Percentiles rank a stretch among this genome's conserved stretches.
Conservation (phyloP, 2,888 invertebrate genomes). For the Heteromurus nitidus region DNA sequence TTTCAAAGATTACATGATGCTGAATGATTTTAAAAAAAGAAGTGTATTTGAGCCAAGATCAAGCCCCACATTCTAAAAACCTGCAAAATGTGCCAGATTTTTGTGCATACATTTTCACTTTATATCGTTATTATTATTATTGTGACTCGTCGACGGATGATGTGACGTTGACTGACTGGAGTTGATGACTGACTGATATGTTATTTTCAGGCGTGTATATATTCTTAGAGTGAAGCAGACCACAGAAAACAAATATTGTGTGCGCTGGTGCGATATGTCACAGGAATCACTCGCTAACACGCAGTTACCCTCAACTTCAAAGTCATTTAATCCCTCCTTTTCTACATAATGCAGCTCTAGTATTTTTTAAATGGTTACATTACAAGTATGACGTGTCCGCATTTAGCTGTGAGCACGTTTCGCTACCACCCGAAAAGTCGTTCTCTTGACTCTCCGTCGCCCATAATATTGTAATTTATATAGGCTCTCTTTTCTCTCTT, state of each 20-base stretch:
- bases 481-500: slow-evolving; percentile 32
- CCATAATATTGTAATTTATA: not conserved
- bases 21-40: not conserved
- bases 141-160: slow-evolving; percentile 55
- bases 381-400: too few relatives aligned
- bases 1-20: not conserved
- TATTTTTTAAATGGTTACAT: too few relatives aligned
- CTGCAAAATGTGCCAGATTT: too few relatives aligned
- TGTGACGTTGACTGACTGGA: slow-evolving; percentile 60
- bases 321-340: too few relatives aligned
- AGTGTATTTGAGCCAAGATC: not conserved
- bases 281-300: not conserved
- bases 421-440: too few relatives aligned
- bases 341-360: too few relatives aligned
- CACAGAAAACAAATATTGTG: not conserved
- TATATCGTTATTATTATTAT: slow-evolving; percentile 48
- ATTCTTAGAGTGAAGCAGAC: too few relatives aligned
- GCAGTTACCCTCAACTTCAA: not conserved
- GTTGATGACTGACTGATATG: slow-evolving; percentile 63
- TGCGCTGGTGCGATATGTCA: slow-evolving; percentile 25
- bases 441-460: not conserved
- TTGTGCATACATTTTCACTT: not conserved
- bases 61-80: not conserved
- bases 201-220: slow-evolving; percentile 14
- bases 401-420: not conserved